phyloP scores from a whole-genome alignment of 2,797 vertebrate species.

The Coluber constrictor region DNA sequence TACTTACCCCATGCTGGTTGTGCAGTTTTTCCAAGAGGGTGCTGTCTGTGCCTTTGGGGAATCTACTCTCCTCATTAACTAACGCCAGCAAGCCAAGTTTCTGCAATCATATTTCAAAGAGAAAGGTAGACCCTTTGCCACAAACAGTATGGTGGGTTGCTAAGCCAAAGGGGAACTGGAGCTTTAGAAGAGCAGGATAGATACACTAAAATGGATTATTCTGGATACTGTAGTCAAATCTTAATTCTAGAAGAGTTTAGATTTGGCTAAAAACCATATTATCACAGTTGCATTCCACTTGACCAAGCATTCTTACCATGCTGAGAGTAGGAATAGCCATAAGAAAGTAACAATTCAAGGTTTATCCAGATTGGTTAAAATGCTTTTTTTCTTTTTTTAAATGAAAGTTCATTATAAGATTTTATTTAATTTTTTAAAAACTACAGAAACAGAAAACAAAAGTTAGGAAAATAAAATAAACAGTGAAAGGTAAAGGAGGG shows the following conservation, averaged over 20 bases:
- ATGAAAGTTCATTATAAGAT: not conserved
- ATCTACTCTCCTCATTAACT: constrained; percentile 92
- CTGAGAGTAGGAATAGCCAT: not conserved
- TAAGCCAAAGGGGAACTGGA: not conserved
- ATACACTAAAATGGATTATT: not conserved
- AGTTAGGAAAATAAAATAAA: not conserved
- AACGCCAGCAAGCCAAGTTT: constrained; percentile 91
- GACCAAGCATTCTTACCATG: not conserved
- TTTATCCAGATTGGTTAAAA: not conserved
- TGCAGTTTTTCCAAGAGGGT: constrained; percentile 91
- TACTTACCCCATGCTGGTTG: constrained; percentile 85
- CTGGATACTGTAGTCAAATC: not conserved
- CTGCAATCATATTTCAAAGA: constrained; percentile 62
- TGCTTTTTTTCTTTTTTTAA: not conserved
- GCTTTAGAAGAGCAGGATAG: not conserved
- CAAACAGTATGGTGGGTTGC: not conserved
- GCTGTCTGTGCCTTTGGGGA: constrained; percentile 92
- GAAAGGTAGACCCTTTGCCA: constrained; percentile 31
- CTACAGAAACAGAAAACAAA: not conserved
- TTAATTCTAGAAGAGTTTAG: not conserved
- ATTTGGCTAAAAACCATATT: not conserved
- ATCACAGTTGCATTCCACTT: not conserved
- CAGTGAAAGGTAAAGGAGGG: not conserved
- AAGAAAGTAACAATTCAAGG: not conserved
- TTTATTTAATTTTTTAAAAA: not conserved